Base-by-base conservation (phyloP, 53 echinoderm and acorn worm species). In the Actinopyga echinites region DNA sequence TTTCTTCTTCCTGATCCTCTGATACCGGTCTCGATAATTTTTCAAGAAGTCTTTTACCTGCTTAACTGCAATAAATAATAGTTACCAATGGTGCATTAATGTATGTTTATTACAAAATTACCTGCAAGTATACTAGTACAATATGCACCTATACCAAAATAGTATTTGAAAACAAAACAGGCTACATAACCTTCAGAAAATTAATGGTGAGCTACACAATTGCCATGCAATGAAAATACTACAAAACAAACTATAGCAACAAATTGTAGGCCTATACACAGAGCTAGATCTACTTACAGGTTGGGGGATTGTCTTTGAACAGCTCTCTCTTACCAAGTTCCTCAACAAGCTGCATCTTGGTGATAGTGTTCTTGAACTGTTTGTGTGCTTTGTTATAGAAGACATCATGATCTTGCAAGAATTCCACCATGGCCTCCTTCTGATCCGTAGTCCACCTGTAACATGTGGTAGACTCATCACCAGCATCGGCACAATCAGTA, bases 51-150 rank as follows among this genome's bases (percentile, higher is more conserved):
- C 66, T 29, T 26, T 30, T 25, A 65, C 66, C 22, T 65, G 66
- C 15, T 65, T 65, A 65, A 65, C 66, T 65, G 66, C 66, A 65
- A 65, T 65, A 13, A 65, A 65, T 65, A 13, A 65, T 65, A 65
- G 30, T 5, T 65, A 65, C 22, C 6, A 32, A 9, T 65, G 15
- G 22, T 65, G 66, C 33, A 65, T 32, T 65, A 65, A 25, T 23
- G 40, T 8, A 40, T 40, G 40, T 40, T 4, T 40, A 40, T 4
- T 4, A 4, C 59, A 4, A 58, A n/a, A n/a, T n/a, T n/a, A n/a
- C n/a, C 59, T 58, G 10, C 59, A 58, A 58, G 59, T 58, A 58
- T 11, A 58, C 4, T 58, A 58, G 59, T 58, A 58, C 59, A 58
- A 11, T 13, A 58, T 58, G 59, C 59, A 58, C 3, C 55, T 12